Conservation (phyloP, 2,888 invertebrate species). For the Polymixis flavicincta region DNA sequence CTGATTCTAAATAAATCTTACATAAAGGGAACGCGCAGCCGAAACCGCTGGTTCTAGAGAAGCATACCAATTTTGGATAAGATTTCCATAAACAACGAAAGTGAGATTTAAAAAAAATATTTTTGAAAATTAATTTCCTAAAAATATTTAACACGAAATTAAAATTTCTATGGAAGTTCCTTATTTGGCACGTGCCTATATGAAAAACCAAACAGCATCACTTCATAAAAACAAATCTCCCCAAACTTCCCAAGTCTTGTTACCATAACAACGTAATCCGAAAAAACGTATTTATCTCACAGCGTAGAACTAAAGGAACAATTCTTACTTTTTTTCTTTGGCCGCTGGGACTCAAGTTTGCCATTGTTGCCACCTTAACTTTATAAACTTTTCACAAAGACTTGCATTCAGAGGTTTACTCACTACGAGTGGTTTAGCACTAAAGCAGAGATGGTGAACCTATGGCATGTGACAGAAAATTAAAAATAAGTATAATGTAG, state of each 20-base stretch:
- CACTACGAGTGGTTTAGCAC: slow-evolving; percentile 45
- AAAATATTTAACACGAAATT: no score
- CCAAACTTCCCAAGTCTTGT: slow-evolving; percentile 20
- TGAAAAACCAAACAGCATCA: not conserved
- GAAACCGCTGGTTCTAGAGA: no score
- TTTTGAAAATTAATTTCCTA: no score
- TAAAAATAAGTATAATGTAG: no score
- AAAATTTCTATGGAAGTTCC: no score
- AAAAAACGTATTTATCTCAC: slow-evolving; percentile 44
- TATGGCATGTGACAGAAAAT: no score
- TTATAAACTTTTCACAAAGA: slow-evolving; percentile 58
- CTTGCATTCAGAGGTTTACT: slow-evolving; percentile 59
- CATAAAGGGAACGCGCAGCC: no score
- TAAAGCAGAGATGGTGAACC: slow-evolving; percentile 18
- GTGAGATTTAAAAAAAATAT: no score
- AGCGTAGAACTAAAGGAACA: slow-evolving; percentile 43
- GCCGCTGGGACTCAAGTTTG: slow-evolving; percentile 50
- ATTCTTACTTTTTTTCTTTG: slow-evolving; percentile 43
- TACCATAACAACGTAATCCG: slow-evolving; percentile 33
- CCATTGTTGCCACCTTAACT: slow-evolving; percentile 56
- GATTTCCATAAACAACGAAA: no score
- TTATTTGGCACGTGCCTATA: not conserved
- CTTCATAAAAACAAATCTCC: not conserved
- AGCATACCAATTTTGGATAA: no score
- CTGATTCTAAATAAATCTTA: no score